phyloP scores from a whole-genome alignment of 2,797 vertebrate species.

The Hybognathus amarus region DNA sequence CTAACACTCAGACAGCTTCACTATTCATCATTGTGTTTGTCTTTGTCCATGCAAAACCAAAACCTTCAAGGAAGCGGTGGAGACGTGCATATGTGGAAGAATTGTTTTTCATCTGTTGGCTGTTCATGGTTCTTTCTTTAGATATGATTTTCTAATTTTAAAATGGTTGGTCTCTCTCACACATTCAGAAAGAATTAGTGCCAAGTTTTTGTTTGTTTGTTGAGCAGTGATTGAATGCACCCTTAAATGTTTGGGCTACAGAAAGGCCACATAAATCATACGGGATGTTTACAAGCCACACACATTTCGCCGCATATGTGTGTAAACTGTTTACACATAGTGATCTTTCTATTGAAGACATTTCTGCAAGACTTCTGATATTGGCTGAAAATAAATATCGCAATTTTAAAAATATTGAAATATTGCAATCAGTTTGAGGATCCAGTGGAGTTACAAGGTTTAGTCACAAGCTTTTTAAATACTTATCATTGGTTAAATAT shows the following conservation, averaged over 20 bases:
- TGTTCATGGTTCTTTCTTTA: constrained; percentile 12
- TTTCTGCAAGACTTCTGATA: not conserved
- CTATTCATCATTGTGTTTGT: constrained; percentile 39
- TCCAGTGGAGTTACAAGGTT: not conserved
- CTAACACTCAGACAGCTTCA: constrained; percentile 8
- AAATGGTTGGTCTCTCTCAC: not conserved
- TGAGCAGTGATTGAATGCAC: constrained; percentile 6
- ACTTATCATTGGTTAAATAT: not conserved
- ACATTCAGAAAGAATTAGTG: not conserved
- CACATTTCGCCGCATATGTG: constrained; percentile 24
- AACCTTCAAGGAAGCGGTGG: not conserved
- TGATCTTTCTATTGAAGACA: constrained; percentile 1
- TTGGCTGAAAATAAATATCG: too few species aligned
- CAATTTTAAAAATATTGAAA: too few species aligned
- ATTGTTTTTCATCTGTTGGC: not conserved
- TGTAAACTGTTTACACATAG: constrained; percentile 8
- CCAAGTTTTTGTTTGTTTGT: constrained; percentile 17
- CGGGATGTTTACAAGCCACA: constrained; percentile 7
- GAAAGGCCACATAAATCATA: constrained; percentile 3
- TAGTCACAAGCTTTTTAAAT: not conserved
- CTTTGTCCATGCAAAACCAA: constrained; percentile 13
- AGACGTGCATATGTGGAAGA: constrained; percentile 4
- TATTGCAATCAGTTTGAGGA: not conserved
- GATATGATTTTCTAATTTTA: not conserved
- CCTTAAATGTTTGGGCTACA: not conserved